phyloP scores from a whole-genome alignment of 2,888 invertebrate genomes.

The Torymus aiolomorphi region DNA sequence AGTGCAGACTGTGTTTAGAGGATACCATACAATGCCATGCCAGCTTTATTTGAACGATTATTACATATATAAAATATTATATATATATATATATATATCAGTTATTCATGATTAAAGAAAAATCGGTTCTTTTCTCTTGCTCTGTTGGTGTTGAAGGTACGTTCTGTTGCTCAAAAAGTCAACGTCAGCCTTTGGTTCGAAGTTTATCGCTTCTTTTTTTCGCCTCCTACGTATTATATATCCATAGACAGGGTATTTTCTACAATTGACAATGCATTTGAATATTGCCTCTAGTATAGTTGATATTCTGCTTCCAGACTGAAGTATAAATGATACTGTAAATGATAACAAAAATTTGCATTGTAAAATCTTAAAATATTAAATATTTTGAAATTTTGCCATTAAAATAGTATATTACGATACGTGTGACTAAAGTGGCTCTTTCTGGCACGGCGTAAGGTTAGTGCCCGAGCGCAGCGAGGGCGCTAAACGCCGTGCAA shows the following conservation, averaged over 20 bases:
- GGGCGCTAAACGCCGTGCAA: no score
- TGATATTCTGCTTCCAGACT: no score
- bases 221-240: slow-evolving; percentile 37
- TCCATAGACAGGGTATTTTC: slow-evolving; percentile 28
- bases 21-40: slow-evolving; percentile 74
- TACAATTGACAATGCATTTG: slow-evolving; percentile 4
- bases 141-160: slow-evolving; percentile 66
- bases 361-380: background rate
- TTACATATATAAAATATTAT: slow-evolving; percentile 53
- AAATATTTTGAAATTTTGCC: background rate
- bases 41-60: slow-evolving; percentile 70
- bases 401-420: no score
- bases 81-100: slow-evolving; percentile 64
- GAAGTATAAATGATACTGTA: no score
- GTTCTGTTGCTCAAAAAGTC: slow-evolving; percentile 68
- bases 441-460: no score
- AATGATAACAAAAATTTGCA: no score
- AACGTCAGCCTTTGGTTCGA: slow-evolving; percentile 56
- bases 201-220: slow-evolving; percentile 47
- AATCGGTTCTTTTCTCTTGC: slow-evolving; percentile 72
- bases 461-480: no score
- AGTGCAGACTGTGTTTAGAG: slow-evolving; percentile 76
- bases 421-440: no score
- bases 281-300: background rate
- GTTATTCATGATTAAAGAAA: slow-evolving; percentile 64